Base-by-base conservation (phyloP, 1,140 invertebrate genomes). In the Palaemon carinicauda region DNA sequence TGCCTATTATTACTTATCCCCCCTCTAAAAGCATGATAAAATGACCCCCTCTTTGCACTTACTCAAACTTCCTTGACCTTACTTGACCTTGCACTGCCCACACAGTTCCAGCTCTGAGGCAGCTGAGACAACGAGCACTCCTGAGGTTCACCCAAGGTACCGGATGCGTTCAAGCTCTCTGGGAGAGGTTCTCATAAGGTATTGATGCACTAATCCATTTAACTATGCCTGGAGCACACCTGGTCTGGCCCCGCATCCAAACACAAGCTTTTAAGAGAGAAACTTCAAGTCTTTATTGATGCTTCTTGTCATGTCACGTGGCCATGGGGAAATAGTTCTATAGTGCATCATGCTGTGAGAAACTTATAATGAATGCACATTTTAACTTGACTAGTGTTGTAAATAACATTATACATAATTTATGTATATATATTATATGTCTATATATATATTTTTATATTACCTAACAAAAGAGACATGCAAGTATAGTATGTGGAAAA, bases 81-180 rank as follows among this genome's bases (percentile, higher is more conserved):
- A 86, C 83, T 86, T 86, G 83, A 79, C 83, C 83, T 86, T 86
- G 83, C 83, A 86, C 83, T 75, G 73, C 81, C 81, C 81, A 79
- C 82, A 86, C 83, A 86, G 83, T 86, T 86, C 83, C 83, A 86
- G 83, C 77, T 86, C 83, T 86, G 83, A 86, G 77, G 83, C 77
- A 80, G 33, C 77, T 80, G 83, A 86, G 83, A 80, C 83, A 73
- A 31, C 83, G 65, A 80, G 74, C 83, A 80, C 83, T 80, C 83
- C 83, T 80, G 83, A 86, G 77, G 83, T 69, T 86, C 81, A 77
- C 51, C 83, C 83, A 86, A 86, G 83, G 83, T 80, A 86, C 83
- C 83, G 83, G 83, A 80, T 65, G 69, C 83, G 83, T 80, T 86
- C 83, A 86, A 74, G 83, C 60, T 86, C 83, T 86, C 50, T 80